These are phyloP conservation scores for Agrochola lota DNA, from an alignment of 2,888 invertebrate genomes.

Conservation along the genomic window DNA sequence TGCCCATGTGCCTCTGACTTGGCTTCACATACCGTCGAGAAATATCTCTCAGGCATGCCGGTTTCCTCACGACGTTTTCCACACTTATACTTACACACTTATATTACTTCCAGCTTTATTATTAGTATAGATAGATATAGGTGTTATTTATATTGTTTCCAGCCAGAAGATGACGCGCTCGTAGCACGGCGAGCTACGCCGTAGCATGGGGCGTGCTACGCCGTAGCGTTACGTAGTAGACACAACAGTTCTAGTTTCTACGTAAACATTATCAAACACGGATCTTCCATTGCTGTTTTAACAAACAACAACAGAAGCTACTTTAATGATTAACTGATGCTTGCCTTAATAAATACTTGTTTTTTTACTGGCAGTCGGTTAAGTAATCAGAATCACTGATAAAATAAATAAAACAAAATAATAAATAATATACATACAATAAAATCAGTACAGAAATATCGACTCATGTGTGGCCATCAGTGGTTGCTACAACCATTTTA, in stretches of 20 bases:
- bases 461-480: not conserved
- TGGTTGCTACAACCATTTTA: slow-evolving; percentile 31
- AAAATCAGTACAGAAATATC: slow-evolving; percentile 19
- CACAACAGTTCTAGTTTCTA: not conserved
- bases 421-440: slow-evolving; percentile 18
- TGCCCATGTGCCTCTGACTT: too few relatives aligned
- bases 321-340: too few relatives aligned
- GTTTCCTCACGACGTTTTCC: too few relatives aligned
- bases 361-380: not conserved
- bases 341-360: not conserved
- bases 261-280: not conserved
- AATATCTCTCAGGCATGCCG: too few relatives aligned
- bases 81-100: too few relatives aligned
- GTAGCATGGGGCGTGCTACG: slow-evolving; percentile 7
- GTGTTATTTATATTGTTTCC: not conserved
- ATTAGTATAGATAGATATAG: too few relatives aligned
- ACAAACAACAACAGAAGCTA: too few relatives aligned
- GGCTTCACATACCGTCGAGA: too few relatives aligned
- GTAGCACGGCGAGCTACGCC: slow-evolving; percentile 8
- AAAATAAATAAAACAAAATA: not conserved
- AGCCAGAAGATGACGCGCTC: too few relatives aligned
- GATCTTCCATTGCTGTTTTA: not conserved
- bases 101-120: too few relatives aligned
- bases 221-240: slow-evolving; percentile 11
- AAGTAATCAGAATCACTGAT: not conserved